Evolutionary conservation across 1,140 invertebrate species (phyloP).

Genomic region (Saxidomus purpurata): DNA sequence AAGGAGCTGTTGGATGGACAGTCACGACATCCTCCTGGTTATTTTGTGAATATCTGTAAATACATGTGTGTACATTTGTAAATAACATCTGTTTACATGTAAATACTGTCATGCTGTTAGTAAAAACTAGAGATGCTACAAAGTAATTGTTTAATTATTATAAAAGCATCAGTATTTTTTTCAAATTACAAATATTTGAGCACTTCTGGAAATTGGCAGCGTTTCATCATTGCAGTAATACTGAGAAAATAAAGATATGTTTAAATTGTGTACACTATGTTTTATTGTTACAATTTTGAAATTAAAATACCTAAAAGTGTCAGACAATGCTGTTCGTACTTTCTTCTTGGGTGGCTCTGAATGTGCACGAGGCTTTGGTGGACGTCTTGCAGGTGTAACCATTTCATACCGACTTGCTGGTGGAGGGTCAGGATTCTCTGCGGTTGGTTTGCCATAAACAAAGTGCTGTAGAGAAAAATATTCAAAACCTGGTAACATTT

Average conservation of each 20-base stretch:
- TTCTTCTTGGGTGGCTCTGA: constrained; percentile 6
- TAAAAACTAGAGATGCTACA: neutral
- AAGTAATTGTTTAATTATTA: neutral
- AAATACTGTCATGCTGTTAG: too few species aligned
- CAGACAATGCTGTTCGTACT: neutral
- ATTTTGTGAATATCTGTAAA: neutral
- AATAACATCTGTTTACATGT: neutral
- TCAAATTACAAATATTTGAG: neutral
- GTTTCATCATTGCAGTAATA: neutral
- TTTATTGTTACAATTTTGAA: neutral
- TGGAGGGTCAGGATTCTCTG: neutral
- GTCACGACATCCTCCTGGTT: neutral
- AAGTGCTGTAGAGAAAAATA: neutral
- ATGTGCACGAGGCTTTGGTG: neutral
- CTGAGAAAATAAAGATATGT: neutral
- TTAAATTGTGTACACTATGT: neutral
- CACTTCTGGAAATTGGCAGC: too few species aligned
- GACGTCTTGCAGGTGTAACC: neutral
- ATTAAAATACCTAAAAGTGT: neutral
- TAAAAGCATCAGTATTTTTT: neutral
- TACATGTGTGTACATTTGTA: neutral
- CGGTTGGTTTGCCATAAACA: neutral
- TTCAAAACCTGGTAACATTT: neutral
- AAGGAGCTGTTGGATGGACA: neutral
- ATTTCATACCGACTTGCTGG: neutral